A percentile compares a stretch with the other conserved stretches of the same genome.
Conservation (phyloP, 1,140 invertebrate genomes). For the Mamestra configurata region DNA sequence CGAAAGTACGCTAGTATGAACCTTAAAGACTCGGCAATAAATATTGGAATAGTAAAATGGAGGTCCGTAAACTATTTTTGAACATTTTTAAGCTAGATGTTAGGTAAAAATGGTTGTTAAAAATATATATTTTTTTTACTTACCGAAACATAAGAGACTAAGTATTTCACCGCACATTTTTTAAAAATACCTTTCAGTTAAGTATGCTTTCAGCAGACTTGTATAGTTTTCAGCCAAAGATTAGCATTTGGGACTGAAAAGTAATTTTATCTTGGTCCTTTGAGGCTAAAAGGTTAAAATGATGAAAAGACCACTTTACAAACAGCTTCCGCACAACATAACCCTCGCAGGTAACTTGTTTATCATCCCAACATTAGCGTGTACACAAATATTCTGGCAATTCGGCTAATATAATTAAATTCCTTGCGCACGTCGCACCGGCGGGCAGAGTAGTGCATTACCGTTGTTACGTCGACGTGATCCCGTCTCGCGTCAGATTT, state of each 20-base stretch:
- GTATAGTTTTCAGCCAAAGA: no score
- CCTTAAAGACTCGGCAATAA: not conserved
- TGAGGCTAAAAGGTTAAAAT: not conserved
- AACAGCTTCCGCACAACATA: not conserved
- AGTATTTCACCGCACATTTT: no score
- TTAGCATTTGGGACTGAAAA: no score
- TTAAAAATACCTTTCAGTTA: no score
- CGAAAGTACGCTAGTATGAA: not conserved
- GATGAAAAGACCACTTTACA: not conserved
- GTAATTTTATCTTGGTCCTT: not conserved
- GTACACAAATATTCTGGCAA: constrained; percentile 23
- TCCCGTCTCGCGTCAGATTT: constrained; percentile 25
- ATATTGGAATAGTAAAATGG: constrained; percentile 4
- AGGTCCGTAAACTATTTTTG: not conserved
- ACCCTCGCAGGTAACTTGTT: not conserved
- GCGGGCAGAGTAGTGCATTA: not conserved
- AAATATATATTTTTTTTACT: not conserved
- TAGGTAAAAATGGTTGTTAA: not conserved
- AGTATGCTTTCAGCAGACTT: no score
- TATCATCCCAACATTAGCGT: constrained; percentile 6
- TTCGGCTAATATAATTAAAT: constrained; percentile 31
- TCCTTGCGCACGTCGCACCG: not conserved
- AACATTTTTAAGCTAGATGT: not conserved
- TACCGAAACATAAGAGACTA: not conserved
- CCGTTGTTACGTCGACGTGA: constrained; percentile 17